Conservation (phyloP, 1,140 invertebrate species). For the Lethrus apterus region DNA sequence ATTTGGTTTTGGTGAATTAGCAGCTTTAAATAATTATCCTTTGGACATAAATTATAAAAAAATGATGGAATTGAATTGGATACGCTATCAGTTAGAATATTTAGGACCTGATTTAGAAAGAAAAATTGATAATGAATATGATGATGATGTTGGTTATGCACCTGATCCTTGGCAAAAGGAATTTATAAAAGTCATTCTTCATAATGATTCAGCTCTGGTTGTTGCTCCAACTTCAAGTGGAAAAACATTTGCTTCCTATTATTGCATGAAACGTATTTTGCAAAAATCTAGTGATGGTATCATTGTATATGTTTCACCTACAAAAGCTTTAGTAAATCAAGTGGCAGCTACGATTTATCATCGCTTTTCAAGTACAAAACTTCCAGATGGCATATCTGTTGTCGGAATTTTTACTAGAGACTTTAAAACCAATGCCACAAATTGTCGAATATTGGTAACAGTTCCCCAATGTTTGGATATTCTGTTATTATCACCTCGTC, state of each 20-base stretch:
- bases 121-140: slow-evolving; percentile 6
- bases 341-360: slow-evolving; percentile 25
- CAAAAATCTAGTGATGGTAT: slow-evolving; percentile 21
- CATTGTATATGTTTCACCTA: slow-evolving; percentile 27
- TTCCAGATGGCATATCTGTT: slow-evolving; percentile 18
- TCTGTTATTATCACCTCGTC: slow-evolving; percentile 21
- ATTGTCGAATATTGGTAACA: slow-evolving; percentile 23
- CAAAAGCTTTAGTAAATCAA: slow-evolving; percentile 28
- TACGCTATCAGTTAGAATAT: slow-evolving; percentile 21
- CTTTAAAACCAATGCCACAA: slow-evolving; percentile 18
- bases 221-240: slow-evolving; percentile 28
- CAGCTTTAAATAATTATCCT: slow-evolving; percentile 15
- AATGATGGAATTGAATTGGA: slow-evolving; percentile 9
- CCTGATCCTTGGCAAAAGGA: slow-evolving; percentile 25
- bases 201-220: slow-evolving; percentile 23
- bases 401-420: slow-evolving; percentile 26
- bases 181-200: slow-evolving; percentile 22
- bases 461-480: slow-evolving; percentile 26
- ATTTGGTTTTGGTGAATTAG: slow-evolving; percentile 19
- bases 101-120: slow-evolving; percentile 21
- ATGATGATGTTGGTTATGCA: slow-evolving; percentile 22
- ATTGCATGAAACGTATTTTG: slow-evolving; percentile 28
- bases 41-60: background rate
- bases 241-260: slow-evolving; percentile 29
- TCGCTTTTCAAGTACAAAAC: slow-evolving; percentile 19